These are phyloP conservation scores for Orestias chungarensis DNA, from an alignment of 2,797 vertebrate genomes.

Conservation along the genomic window DNA sequence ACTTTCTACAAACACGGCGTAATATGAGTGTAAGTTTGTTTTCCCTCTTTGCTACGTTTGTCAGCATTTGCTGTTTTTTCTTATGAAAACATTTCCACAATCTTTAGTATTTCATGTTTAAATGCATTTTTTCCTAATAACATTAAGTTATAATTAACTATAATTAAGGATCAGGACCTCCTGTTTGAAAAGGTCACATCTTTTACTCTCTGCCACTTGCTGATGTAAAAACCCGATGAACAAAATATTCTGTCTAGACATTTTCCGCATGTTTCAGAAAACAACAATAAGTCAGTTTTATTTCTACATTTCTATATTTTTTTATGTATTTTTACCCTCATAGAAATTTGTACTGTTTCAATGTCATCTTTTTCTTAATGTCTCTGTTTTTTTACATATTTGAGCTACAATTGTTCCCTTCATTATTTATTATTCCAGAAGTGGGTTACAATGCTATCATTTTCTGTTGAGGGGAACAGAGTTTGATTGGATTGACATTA, in stretches of 20 bases:
- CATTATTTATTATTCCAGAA: not conserved
- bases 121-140: conserved; percentile 3
- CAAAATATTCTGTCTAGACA: conserved; percentile 1
- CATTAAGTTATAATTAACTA: no score
- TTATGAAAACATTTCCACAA: not conserved
- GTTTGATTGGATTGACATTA: not conserved
- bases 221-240: conserved; percentile 1
- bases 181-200: conserved; percentile 15
- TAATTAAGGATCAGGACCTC: conserved; percentile 32
- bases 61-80: not conserved
- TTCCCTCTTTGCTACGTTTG: not conserved
- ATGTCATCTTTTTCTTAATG: not conserved
- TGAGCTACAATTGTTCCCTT: conserved; percentile 1
- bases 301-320: not conserved
- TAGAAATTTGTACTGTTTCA: not conserved
- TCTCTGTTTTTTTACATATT: not conserved
- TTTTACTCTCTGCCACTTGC: conserved; percentile 7
- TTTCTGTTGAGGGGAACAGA: not conserved
- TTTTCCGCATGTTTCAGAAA: conserved; percentile 6
- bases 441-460: not conserved
- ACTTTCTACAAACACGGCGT: not conserved
- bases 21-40: not conserved
- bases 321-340: not conserved
- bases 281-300: no score
- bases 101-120: conserved; percentile 2